These are phyloP conservation scores for Drosophila yooni DNA, from an alignment of 2,888 invertebrate species.

Conservation along the genomic window DNA sequence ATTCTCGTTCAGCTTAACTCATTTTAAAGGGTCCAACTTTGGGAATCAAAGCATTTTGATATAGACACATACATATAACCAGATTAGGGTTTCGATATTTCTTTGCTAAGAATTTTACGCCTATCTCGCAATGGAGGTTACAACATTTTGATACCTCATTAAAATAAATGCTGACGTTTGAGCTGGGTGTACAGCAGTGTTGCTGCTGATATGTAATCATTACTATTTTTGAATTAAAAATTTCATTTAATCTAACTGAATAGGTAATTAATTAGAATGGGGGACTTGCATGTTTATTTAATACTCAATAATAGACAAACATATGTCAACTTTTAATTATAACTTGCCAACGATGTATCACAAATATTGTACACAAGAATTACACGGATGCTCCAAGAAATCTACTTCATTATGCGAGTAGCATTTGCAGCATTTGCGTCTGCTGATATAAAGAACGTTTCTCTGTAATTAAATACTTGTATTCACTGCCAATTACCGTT, in stretches of 20 bases:
- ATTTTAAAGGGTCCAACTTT: conserved; percentile 5
- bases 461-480: background rate
- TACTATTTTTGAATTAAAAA: background rate
- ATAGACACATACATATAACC: background rate
- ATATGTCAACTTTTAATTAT: background rate
- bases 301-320: no score
- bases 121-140: background rate
- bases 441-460: background rate
- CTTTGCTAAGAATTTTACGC: background rate
- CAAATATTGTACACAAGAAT: background rate
- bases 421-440: background rate
- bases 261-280: background rate
- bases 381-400: background rate
- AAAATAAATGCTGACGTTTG: background rate
- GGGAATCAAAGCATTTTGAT: background rate
- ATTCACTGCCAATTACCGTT: conserved; percentile 13
- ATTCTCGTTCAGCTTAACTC: conserved; percentile 4
- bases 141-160: background rate
- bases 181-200: background rate
- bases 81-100: background rate
- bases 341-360: background rate
- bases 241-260: no score
- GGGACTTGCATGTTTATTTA: background rate
- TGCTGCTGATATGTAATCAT: background rate
- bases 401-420: background rate